These are phyloP conservation scores for Arge pagana DNA, from an alignment of 2,888 invertebrate species.

Conservation along the genomic window DNA sequence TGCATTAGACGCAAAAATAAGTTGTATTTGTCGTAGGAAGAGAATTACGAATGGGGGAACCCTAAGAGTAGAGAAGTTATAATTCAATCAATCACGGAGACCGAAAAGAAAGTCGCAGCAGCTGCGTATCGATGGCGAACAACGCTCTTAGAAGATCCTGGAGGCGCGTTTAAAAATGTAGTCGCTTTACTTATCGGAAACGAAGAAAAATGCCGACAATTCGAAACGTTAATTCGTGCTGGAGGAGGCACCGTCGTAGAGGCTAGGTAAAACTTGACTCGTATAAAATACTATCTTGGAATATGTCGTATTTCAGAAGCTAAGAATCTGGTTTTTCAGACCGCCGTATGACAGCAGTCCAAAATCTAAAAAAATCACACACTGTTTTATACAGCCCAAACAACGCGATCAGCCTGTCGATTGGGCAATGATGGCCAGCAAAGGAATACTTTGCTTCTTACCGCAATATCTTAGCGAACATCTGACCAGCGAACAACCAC, in stretches of 20 bases:
- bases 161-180: slow-evolving; percentile 57
- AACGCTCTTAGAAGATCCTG: slow-evolving; percentile 58
- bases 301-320: background rate
- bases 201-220: slow-evolving; percentile 64
- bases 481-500: slow-evolving; percentile 51
- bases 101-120: slow-evolving; percentile 60
- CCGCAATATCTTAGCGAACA: slow-evolving; percentile 68
- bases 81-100: slow-evolving; percentile 56
- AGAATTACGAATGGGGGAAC: slow-evolving; percentile 85
- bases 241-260: slow-evolving; percentile 76
- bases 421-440: slow-evolving; percentile 62
- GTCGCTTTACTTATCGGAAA: slow-evolving; percentile 67
- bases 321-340: slow-evolving; percentile 32
- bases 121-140: slow-evolving; percentile 75
- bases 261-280: slow-evolving; percentile 60
- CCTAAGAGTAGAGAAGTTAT: slow-evolving; percentile 63
- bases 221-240: slow-evolving; percentile 73
- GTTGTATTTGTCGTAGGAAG: slow-evolving; percentile 65
- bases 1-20: slow-evolving; percentile 1
- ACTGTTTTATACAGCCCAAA: slow-evolving; percentile 71
- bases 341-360: slow-evolving; percentile 51
- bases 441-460: slow-evolving; percentile 66
- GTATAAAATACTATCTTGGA: background rate
- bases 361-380: slow-evolving; percentile 62
- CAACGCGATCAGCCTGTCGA: slow-evolving; percentile 62